Conservation (phyloP, 1,140 invertebrate species). For the Lepidotrigona ventralis region DNA sequence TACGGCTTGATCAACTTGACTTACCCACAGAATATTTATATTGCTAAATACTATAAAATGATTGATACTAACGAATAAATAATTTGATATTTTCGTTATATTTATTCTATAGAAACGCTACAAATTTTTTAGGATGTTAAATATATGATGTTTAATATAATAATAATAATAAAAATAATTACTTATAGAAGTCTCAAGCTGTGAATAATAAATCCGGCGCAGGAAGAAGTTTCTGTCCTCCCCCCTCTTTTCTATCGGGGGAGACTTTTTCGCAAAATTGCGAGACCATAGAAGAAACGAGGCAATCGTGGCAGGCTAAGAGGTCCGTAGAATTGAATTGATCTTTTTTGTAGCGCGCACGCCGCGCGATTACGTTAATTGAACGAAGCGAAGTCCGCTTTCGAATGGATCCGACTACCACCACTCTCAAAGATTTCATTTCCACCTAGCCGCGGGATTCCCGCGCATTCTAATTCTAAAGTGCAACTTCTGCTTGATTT, state of each 20-base stretch:
- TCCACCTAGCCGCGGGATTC: background rate
- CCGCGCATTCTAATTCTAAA: background rate
- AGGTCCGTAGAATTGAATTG: constrained; percentile 29
- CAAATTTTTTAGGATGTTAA: no score
- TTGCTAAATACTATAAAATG: no score
- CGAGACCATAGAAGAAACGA: background rate
- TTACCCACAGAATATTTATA: no score
- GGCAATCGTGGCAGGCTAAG: constrained; percentile 26
- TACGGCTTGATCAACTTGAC: no score
- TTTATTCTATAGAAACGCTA: no score
- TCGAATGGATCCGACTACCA: background rate
- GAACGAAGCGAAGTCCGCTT: background rate
- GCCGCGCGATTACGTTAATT: constrained; percentile 44
- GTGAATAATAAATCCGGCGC: constrained; percentile 75
- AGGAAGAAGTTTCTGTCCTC: background rate
- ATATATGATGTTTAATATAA: no score
- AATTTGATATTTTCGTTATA: no score
- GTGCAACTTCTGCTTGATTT: background rate
- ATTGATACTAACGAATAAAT: no score
- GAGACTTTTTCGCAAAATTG: constrained; percentile 26
- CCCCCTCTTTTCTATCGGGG: background rate
- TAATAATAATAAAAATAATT: no score
- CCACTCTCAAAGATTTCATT: constrained; percentile 16
- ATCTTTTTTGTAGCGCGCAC: constrained; percentile 19
- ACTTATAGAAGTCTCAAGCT: constrained; percentile 1